Evolutionary conservation across 2,888 invertebrate genomes (phyloP).

Genomic region (Rotaria sp.): DNA sequence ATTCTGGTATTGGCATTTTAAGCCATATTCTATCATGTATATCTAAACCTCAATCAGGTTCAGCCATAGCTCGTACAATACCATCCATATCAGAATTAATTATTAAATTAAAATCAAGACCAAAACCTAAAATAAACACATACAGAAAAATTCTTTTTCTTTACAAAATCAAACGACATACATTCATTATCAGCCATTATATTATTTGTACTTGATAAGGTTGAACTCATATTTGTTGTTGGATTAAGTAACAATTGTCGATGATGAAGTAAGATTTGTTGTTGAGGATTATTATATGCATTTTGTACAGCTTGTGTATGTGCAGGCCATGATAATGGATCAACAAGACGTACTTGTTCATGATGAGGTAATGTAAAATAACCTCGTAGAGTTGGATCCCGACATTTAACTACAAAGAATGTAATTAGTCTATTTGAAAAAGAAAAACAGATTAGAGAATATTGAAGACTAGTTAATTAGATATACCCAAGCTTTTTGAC

Average conservation of each 20-base stretch:
- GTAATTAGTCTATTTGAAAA: slow-evolving; percentile 68
- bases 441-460: slow-evolving; percentile 47
- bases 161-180: not conserved
- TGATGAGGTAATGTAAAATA: no score
- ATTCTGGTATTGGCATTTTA: slow-evolving; percentile 95
- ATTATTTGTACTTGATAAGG: slow-evolving; percentile 29
- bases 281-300: slow-evolving; percentile 4
- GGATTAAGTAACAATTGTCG: slow-evolving; percentile 27
- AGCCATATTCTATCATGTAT: slow-evolving; percentile 97
- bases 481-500: slow-evolving; percentile 86
- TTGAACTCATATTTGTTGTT: slow-evolving; percentile 29
- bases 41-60: slow-evolving; percentile 88
- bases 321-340: no score
- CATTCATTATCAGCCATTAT: slow-evolving; percentile 7
- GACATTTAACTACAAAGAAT: slow-evolving; percentile 95
- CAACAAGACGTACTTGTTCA: no score
- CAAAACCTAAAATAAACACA: not conserved
- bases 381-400: slow-evolving; percentile 99
- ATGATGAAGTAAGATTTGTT: no score
- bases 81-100: slow-evolving; percentile 75
- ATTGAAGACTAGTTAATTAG: slow-evolving; percentile 42
- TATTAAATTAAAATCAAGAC: slow-evolving; percentile 61
- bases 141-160: not conserved
- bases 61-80: slow-evolving; percentile 87
- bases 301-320: no score